Percentiles rank a stretch among this genome's conserved stretches.
These are phyloP conservation scores for Candoia aspera DNA, from an alignment of 2,113 vertebrate genomes.

Conservation along the genomic window DNA sequence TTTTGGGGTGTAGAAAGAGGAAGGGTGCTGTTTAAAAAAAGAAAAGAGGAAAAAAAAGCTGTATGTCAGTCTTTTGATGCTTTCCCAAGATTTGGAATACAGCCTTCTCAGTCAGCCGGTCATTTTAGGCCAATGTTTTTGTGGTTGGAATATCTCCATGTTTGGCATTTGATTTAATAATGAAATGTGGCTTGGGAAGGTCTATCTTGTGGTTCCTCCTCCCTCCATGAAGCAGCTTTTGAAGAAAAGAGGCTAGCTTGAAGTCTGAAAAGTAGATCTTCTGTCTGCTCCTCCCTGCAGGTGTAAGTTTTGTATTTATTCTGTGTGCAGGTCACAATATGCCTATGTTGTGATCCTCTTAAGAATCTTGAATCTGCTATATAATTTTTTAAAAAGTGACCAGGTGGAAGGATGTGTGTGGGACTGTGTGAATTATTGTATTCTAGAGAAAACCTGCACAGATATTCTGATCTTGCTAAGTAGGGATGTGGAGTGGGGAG, in stretches of 20 bases:
- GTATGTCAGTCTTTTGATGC: neutral
- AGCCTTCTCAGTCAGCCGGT: neutral
- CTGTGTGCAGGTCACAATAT: neutral
- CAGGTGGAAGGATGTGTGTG: neutral
- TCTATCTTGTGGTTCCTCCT: neutral
- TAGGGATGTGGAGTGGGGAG: neutral
- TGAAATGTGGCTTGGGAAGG: neutral
- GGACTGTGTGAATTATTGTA: neutral
- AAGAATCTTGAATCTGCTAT: constrained; percentile 8
- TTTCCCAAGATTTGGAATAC: neutral
- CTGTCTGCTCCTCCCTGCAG: neutral
- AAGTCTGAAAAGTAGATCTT: neutral
- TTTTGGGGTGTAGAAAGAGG: neutral
- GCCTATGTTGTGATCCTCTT: neutral
- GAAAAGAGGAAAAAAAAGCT: neutral
- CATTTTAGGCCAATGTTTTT: neutral
- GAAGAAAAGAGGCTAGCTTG: neutral
- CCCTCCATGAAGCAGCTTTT: constrained; percentile 4
- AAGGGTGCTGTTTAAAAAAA: neutral
- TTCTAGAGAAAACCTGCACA: neutral
- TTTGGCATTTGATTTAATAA: constrained; percentile 3
- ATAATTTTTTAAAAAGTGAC: neutral
- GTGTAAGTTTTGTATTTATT: no score
- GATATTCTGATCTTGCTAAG: neutral
- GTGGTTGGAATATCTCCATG: neutral